These are phyloP conservation scores for Drosophila infuscata DNA, from an alignment of 2,888 invertebrate species.

Conservation along the genomic window DNA sequence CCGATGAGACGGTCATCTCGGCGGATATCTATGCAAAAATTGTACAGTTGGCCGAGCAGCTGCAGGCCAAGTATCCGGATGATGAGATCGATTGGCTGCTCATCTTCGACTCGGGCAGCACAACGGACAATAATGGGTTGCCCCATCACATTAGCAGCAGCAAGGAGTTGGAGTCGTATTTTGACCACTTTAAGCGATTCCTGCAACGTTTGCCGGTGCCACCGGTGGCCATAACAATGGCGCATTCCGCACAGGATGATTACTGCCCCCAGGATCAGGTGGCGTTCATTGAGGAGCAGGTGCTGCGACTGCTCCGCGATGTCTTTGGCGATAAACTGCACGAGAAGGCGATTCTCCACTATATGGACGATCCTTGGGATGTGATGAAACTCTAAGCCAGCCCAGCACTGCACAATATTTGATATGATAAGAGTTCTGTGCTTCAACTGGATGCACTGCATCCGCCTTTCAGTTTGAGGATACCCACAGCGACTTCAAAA, in stretches of 20 bases:
- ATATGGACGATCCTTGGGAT: conserved; percentile 84
- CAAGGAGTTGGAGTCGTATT: conserved; percentile 89
- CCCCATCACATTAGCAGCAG: conserved; percentile 93
- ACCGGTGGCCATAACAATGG: conserved; percentile 91
- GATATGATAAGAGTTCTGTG: conserved; percentile 1
- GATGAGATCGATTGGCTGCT: conserved; percentile 91
- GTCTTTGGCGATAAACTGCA: conserved; percentile 81
- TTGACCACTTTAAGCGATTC: conserved; percentile 87
- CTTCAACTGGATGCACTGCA: conserved; percentile 17
- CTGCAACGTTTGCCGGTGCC: conserved; percentile 86
- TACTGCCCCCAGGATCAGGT: conserved; percentile 95
- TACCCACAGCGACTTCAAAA: conserved; percentile 22
- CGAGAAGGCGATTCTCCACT: conserved; percentile 82
- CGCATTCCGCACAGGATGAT: conserved; percentile 94
- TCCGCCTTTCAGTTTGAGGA: conserved; percentile 4
- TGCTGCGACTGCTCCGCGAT: conserved; percentile 87
- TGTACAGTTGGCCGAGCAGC: conserved; percentile 85
- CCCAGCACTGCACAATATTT: conserved; percentile 7
- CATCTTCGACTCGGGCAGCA: conserved; percentile 94
- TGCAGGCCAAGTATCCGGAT: conserved; percentile 87
- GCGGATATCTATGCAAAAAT: conserved; percentile 80
- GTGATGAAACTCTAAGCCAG: conserved; percentile 81
- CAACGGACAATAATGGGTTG: conserved; percentile 92
- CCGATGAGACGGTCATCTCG: conserved; percentile 75
- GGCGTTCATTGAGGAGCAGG: conserved; percentile 90